Conservation (phyloP, 2,113 vertebrate species). For the Bambusicola thoracicus region DNA sequence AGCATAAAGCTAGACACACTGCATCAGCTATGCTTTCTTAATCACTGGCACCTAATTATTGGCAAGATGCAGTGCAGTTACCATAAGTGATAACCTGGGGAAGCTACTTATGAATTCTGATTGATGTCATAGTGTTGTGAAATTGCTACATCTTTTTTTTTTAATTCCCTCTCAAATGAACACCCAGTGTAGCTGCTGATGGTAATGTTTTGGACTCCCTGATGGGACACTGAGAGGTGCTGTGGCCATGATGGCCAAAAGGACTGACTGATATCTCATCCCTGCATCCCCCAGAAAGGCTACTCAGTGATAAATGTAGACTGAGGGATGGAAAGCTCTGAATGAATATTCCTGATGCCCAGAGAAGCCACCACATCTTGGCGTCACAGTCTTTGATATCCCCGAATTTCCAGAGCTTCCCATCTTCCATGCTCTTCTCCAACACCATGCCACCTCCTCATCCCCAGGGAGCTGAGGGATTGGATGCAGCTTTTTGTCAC, state of each 20-base stretch:
- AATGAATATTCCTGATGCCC: neutral
- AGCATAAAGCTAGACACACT: neutral
- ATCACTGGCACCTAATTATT: neutral
- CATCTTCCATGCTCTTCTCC: neutral
- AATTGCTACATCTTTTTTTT: neutral
- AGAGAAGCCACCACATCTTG: rapidly evolving
- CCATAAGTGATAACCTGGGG: neutral
- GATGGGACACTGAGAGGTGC: neutral
- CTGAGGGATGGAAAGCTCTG: neutral
- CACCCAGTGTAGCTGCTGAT: neutral
- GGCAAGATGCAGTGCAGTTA: neutral
- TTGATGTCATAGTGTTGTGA: rapidly evolving
- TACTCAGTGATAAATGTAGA: neutral
- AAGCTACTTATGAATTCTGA: constrained; percentile 13
- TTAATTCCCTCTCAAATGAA: neutral
- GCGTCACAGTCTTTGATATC: neutral
- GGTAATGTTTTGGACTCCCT: rapidly evolving
- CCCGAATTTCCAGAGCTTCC: neutral
- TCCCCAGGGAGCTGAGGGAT: neutral
- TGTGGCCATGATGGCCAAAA: rapidly evolving
- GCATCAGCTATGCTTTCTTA: neutral
- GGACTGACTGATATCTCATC: neutral
- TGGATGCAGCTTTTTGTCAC: neutral
- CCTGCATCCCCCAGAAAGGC: neutral
- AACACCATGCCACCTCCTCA: neutral